Conservation (phyloP, 2,113 vertebrate species). For the Riparia riparia region DNA sequence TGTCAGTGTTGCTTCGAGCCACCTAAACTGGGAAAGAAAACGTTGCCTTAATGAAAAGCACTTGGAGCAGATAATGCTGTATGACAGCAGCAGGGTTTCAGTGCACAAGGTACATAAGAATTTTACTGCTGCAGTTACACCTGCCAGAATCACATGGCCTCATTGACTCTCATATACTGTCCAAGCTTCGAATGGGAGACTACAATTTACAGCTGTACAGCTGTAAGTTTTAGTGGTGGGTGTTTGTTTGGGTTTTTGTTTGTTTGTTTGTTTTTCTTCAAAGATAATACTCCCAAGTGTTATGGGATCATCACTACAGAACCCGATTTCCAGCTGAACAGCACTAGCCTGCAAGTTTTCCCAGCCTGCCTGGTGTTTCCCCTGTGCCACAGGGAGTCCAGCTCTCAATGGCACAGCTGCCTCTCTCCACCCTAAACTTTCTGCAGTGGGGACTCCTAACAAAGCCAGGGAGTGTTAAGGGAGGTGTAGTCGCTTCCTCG, state of each 20-base stretch:
- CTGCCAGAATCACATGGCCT: neutral
- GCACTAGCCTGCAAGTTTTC: neutral
- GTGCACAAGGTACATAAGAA: accelerated
- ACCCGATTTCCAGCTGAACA: neutral
- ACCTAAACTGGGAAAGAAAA: neutral
- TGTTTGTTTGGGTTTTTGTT: no score
- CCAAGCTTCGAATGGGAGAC: neutral
- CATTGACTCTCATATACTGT: neutral
- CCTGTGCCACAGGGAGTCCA: accelerated
- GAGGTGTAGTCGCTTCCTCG: neutral
- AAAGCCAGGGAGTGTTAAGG: accelerated
- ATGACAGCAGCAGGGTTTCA: neutral
- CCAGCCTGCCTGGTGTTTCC: neutral
- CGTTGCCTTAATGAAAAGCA: neutral
- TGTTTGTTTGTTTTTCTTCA: neutral
- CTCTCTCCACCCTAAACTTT: neutral
- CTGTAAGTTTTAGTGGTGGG: no score
- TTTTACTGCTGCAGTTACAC: neutral
- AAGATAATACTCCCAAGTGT: neutral
- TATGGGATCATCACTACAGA: neutral
- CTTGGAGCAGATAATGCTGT: neutral
- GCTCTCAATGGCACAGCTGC: neutral
- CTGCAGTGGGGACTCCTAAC: no score
- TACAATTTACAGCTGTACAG: neutral
- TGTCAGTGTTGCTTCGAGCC: neutral